Conservation (phyloP, 2,888 invertebrate genomes). For the Schizotus pectinicornis region DNA sequence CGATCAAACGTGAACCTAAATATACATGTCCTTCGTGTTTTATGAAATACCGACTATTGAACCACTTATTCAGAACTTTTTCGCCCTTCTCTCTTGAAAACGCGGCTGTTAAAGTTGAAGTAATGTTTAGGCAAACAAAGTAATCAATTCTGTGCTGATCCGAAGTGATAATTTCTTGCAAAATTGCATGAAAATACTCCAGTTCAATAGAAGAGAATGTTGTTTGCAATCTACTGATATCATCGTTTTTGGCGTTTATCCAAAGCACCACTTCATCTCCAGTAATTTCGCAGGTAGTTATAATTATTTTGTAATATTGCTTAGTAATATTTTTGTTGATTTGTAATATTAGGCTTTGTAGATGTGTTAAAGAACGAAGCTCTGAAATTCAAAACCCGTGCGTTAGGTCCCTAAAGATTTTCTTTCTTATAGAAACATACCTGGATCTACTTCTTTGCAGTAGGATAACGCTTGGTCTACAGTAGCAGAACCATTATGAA, state of each 20-base stretch:
- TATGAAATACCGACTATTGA: constrained; percentile 46
- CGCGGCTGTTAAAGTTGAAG: constrained; percentile 40
- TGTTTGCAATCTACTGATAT: constrained; percentile 45
- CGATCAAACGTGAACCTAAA: constrained; percentile 47
- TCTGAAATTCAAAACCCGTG: constrained; percentile 28
- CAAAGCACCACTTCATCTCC: constrained; percentile 42
- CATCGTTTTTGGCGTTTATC: constrained; percentile 49
- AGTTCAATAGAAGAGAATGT: constrained; percentile 43
- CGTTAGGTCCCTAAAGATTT: not conserved
- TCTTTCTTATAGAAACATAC: constrained; percentile 29
- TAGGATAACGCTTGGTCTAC: constrained; percentile 39
- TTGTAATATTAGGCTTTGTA: constrained; percentile 41
- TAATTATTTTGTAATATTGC: constrained; percentile 45
- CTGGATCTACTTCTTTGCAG: constrained; percentile 34
- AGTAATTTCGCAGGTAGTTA: constrained; percentile 49
- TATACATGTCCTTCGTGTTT: constrained; percentile 41
- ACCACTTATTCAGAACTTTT: constrained; percentile 45
- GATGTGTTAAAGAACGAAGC: constrained; percentile 25
- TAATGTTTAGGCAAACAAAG: constrained; percentile 46
- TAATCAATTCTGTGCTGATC: constrained; percentile 43
- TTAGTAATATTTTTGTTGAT: constrained; percentile 48
- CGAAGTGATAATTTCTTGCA: constrained; percentile 46
- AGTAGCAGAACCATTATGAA: constrained; percentile 43
- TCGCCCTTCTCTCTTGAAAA: constrained; percentile 45
- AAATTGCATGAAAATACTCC: constrained; percentile 50